phyloP scores from a whole-genome alignment of 2,797 vertebrate genomes.

The Eulemur coronatus region DNA sequence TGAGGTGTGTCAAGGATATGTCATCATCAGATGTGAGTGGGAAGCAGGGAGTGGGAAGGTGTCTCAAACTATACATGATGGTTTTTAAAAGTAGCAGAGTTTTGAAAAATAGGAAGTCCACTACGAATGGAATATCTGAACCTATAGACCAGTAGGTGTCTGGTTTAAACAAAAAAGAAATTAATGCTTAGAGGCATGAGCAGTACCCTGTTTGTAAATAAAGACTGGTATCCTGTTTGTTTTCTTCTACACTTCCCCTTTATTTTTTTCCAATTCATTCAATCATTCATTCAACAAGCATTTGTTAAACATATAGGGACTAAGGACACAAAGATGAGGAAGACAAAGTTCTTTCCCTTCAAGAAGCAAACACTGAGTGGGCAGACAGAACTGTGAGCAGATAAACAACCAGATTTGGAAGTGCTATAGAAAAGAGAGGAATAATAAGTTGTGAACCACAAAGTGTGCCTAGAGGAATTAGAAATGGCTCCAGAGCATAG shows the following conservation, averaged over 20 bases:
- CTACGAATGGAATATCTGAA: not conserved
- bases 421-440: not conserved
- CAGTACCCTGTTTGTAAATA: not conserved
- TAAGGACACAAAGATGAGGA: not conserved
- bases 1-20: not conserved
- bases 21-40: not conserved
- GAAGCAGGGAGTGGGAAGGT: not conserved
- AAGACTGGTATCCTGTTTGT: not conserved
- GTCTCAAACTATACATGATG: not conserved
- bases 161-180: constrained; percentile 20
- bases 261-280: not conserved
- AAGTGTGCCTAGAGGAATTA: not conserved
- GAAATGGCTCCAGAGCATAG: not conserved
- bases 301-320: not conserved
- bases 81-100: not conserved
- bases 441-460: not conserved
- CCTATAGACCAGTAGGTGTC: not conserved
- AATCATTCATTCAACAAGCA: not conserved
- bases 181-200: not conserved
- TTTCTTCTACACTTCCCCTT: not conserved
- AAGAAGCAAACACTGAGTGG: not conserved
- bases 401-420: not conserved
- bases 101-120: not conserved
- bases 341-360: not conserved
- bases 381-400: not conserved